Conservation (phyloP, 2,797 vertebrate species). For the Sylvilagus floridanus region DNA sequence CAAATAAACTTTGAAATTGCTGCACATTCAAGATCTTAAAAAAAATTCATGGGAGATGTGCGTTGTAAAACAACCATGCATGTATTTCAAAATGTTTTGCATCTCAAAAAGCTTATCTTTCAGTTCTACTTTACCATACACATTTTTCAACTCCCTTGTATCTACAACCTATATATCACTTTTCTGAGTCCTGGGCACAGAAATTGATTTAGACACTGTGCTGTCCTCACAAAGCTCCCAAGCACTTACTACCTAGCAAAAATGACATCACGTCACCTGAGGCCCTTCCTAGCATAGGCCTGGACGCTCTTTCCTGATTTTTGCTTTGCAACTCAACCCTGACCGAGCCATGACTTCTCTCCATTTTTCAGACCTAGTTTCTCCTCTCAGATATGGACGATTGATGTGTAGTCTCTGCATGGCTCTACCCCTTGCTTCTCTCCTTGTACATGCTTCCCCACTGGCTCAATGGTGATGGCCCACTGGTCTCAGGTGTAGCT, state of each 20-base stretch:
- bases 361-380: not conserved
- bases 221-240: not conserved
- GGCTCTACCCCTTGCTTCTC: not conserved
- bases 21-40: too few relatives aligned
- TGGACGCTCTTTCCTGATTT: not conserved
- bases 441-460: not conserved
- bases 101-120: too few relatives aligned
- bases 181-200: not conserved
- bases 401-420: not conserved
- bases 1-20: too few relatives aligned
- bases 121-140: too few relatives aligned
- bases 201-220: not conserved
- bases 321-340: not conserved
- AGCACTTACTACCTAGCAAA: not conserved
- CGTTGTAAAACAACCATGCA: too few relatives aligned
- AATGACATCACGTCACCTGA: not conserved
- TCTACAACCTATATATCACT: not conserved
- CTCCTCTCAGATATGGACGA: not conserved
- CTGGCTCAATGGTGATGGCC: not conserved
- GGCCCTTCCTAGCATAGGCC: not conserved
- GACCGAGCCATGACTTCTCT: not conserved
- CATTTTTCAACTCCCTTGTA: too few relatives aligned
- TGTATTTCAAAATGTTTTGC: too few relatives aligned
- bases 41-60: too few relatives aligned
- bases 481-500: not conserved